Evolutionary conservation across 2,797 vertebrate species (phyloP), one percentile per base, ranked within the genome.

Genomic region (Etheostoma perlongum): DNA sequence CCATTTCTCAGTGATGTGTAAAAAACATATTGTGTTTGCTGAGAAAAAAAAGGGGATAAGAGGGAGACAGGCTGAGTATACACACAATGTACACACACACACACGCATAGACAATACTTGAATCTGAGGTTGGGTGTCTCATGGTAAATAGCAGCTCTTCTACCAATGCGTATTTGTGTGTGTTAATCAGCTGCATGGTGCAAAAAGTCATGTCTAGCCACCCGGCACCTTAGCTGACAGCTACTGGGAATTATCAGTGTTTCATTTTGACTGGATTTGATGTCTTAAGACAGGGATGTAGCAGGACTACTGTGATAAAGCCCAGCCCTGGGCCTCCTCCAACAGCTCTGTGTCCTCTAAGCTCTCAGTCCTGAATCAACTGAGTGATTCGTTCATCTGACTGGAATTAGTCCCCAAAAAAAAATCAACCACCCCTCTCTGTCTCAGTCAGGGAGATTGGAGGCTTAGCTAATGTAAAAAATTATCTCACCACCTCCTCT

Each of bases 1-100:
- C 93, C 92, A 94, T 95, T 95, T 95, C 89, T 92, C 91, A 94
- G 89, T 88, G 87, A 93, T 92, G 93, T 93, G 93, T 92, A 93
- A 94, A 93, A 94, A 92, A 93, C 88, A 93, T 93, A 93, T 93
- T 93, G 92, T 93, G 92, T 94, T 93, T 93, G 88, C 92, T 81
- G 54, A 89, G 81, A 75, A 75, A 89, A 86, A 78, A 78, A 68
- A 70, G 66, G 42, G 54, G 54, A 65, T 81, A 59, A 77, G 69
- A 71, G 49, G 44, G 44, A 83, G 81, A 82, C 52, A 69, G 72
- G 67, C 63, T n/a, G 59, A 79, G 69, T 73, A 49, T 67, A 73
- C 57, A 64, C 75, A 67, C 49, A 67, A 53, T 30, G 68, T 71
- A 49, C 64, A 71, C 57, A 64, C 76, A 36, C 10, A 40, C 36